Evolutionary conservation across 2,797 vertebrate species (phyloP).

Genomic region (Avahi laniger): DNA sequence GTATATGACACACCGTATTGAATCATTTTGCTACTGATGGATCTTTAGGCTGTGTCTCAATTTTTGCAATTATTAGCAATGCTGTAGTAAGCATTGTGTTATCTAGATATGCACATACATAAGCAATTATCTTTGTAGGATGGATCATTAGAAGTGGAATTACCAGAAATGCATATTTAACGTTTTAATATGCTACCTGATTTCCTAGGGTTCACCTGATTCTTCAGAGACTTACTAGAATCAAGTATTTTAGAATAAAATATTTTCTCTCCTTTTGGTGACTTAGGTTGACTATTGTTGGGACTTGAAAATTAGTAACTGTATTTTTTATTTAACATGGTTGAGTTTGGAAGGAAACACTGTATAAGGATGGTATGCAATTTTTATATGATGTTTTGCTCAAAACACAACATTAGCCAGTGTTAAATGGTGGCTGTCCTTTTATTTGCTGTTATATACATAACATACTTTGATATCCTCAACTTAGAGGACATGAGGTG

Average conservation of each 20-base stretch:
- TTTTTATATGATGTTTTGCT: slow-evolving; percentile 13
- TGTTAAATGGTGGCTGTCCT: neutral
- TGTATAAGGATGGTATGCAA: neutral
- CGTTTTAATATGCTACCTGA: neutral
- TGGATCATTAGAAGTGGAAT: neutral
- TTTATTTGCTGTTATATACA: slow-evolving; percentile 31
- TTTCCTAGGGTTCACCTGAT: neutral
- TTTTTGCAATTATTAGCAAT: neutral
- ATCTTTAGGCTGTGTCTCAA: neutral
- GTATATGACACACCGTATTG: neutral
- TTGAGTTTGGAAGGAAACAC: neutral
- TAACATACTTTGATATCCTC: neutral
- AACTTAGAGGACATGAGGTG: neutral
- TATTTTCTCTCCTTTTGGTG: neutral
- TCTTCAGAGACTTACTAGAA: neutral
- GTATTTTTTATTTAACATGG: neutral
- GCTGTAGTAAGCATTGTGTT: neutral
- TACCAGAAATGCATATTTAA: neutral
- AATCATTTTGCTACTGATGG: neutral
- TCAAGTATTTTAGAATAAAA: neutral
- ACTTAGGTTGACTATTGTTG: neutral
- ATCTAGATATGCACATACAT: neutral
- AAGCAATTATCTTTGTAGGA: slow-evolving; percentile 23
- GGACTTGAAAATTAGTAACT: neutral
- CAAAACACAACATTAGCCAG: neutral